Conservation (phyloP, 2,113 vertebrate genomes). For the Daubentonia madagascariensis region DNA sequence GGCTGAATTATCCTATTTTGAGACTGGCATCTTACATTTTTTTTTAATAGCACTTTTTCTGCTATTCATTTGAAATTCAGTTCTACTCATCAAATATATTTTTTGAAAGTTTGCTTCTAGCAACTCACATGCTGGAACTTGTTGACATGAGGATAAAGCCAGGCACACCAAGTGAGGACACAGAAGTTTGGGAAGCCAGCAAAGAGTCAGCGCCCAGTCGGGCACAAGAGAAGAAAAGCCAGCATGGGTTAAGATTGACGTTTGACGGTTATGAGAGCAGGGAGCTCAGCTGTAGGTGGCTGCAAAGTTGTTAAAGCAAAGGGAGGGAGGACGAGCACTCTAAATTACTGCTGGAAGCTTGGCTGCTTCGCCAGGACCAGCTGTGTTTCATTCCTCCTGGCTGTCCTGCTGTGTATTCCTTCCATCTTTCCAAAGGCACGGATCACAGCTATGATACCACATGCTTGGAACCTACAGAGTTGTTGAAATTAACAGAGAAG, state of each 20-base stretch:
- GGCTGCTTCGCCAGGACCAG: not conserved
- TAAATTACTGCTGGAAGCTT: not conserved
- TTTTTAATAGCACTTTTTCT: not conserved
- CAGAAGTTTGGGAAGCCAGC: not conserved
- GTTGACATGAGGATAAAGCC: not conserved
- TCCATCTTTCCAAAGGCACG: constrained; percentile 14
- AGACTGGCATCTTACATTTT: not conserved
- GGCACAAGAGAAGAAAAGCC: not conserved
- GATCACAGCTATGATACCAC: not conserved
- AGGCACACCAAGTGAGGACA: not conserved
- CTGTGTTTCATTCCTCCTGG: not conserved
- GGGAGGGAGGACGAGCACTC: not conserved
- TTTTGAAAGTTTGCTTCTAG: not conserved
- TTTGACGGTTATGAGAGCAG: not conserved
- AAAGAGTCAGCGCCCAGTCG: not conserved
- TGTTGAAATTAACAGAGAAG: not conserved
- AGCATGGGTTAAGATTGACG: not conserved
- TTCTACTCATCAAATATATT: not conserved
- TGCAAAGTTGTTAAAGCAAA: not conserved
- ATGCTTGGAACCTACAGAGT: not conserved
- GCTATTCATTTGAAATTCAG: not conserved
- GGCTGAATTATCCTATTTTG: not conserved
- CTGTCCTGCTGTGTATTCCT: no score
- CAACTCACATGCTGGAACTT: not conserved
- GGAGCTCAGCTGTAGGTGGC: not conserved